Evolutionary conservation across 35 echinoderm and acorn worm genomes (phyloP).

Genomic region (Apostichopus japonicus): DNA sequence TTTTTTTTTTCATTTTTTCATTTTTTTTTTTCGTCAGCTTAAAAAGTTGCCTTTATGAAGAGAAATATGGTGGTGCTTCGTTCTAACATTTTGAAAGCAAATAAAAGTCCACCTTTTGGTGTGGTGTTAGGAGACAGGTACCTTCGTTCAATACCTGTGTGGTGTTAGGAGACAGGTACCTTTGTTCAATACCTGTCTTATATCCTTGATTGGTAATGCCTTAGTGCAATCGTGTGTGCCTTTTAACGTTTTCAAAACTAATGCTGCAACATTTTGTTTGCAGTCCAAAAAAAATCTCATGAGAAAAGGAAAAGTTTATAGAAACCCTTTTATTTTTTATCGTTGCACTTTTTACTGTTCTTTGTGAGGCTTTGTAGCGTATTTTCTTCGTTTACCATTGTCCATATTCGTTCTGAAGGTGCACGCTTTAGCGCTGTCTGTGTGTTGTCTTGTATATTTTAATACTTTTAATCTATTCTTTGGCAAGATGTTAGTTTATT

Average conservation of each 20-base stretch:
- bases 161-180: not conserved
- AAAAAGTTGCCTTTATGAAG: slow-evolving; percentile 54
- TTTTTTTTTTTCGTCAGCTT: slow-evolving; percentile 37
- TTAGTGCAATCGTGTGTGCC: slow-evolving; percentile 42
- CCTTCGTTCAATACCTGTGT: not conserved
- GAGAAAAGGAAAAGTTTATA: not conserved
- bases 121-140: not conserved
- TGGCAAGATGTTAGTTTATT: slow-evolving; percentile 32
- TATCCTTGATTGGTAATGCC: slow-evolving; percentile 37
- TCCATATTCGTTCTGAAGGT: slow-evolving; percentile 51
- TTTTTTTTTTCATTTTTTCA: not conserved
- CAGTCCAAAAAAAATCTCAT: not conserved
- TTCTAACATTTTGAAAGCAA: slow-evolving; percentile 4
- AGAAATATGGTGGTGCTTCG: slow-evolving; percentile 43
- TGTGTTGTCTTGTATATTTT: slow-evolving; percentile 44
- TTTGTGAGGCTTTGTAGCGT: slow-evolving; percentile 47
- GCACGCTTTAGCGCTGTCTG: not conserved
- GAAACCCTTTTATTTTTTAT: not conserved
- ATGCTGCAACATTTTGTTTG: not conserved
- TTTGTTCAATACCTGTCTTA: not conserved
- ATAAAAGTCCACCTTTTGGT: not conserved
- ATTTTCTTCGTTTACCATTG: slow-evolving; percentile 20
- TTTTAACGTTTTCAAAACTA: slow-evolving; percentile 22
- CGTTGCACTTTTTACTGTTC: slow-evolving; percentile 1
- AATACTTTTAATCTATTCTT: slow-evolving; percentile 36